phyloP scores from a whole-genome alignment of 2,113 vertebrate species.

The Channa argus region DNA sequence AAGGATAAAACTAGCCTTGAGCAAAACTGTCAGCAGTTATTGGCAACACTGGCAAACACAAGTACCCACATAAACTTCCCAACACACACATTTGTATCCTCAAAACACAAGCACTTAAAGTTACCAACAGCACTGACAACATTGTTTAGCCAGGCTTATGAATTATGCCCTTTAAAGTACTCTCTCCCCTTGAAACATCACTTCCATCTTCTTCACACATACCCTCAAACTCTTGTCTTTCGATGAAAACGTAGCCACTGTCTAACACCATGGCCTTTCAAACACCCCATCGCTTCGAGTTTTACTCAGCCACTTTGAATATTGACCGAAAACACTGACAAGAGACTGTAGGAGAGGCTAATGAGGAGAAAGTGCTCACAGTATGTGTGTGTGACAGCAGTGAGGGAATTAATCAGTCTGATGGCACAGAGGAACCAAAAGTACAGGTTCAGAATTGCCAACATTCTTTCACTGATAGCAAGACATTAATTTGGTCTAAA shows the following conservation, averaged over 20 bases:
- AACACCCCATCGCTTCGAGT: slow-evolving; percentile 18
- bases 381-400: neutral
- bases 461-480: slow-evolving; percentile 36
- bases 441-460: slow-evolving; percentile 33
- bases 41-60: neutral
- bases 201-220: slow-evolving; percentile 37
- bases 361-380: neutral
- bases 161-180: slow-evolving; percentile 23
- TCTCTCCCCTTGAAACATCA: slow-evolving; percentile 33
- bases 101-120: neutral
- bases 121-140: slow-evolving; percentile 3
- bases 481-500: slow-evolving; percentile 50
- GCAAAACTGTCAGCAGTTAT: neutral
- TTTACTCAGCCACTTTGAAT: slow-evolving; percentile 13
- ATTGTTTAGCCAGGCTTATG: slow-evolving; percentile 10
- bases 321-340: slow-evolving; percentile 10
- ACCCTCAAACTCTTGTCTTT: slow-evolving; percentile 19
- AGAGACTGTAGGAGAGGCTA: neutral
- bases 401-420: slow-evolving; percentile 2
- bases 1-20: slow-evolving; percentile 14
- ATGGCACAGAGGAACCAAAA: slow-evolving; percentile 11
- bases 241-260: slow-evolving; percentile 21
- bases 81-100: neutral
- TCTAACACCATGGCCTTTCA: slow-evolving; percentile 30
- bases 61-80: neutral